Conservation (phyloP, 2,888 invertebrate genomes). For the Glomeris marginata region DNA sequence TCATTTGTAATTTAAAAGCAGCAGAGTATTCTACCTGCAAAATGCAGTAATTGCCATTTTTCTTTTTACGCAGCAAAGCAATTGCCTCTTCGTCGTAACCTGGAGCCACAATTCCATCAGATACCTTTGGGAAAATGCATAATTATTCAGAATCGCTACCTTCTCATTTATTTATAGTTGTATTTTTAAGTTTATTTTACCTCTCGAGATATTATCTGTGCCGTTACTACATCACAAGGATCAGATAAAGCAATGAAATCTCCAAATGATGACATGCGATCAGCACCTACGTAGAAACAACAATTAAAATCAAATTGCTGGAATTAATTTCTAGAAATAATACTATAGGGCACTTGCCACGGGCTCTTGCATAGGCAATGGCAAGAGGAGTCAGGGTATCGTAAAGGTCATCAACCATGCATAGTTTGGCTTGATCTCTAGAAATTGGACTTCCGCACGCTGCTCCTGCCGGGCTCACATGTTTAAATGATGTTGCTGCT, state of each 20-base stretch:
- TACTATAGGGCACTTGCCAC: constrained; percentile 40
- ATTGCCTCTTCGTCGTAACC: constrained; percentile 72
- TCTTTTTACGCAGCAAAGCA: constrained; percentile 79
- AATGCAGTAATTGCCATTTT: constrained; percentile 80
- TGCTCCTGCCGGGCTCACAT: constrained; percentile 92
- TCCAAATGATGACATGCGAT: constrained; percentile 98
- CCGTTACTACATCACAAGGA: constrained; percentile 74
- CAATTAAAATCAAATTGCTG: neutral
- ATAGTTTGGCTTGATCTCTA: constrained; percentile 61
- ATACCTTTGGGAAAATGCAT: constrained; percentile 49
- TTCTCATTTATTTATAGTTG: neutral
- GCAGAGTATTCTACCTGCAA: constrained; percentile 41
- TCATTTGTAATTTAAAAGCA: neutral
- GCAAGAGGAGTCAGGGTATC: constrained; percentile 63
- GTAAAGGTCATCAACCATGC: constrained; percentile 78
- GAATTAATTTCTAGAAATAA: neutral
- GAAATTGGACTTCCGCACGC: constrained; percentile 73
- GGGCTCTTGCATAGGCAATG: constrained; percentile 82
- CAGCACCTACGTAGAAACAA: constrained; percentile 47
- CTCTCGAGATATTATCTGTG: constrained; percentile 69
- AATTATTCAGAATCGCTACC: neutral
- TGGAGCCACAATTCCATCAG: constrained; percentile 96
- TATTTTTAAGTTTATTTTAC: constrained; percentile 26
- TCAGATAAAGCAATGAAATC: constrained; percentile 94
- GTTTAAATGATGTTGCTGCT: constrained; percentile 94